phyloP scores from a whole-genome alignment of 2,797 vertebrate species.

The Helarctos malayanus region DNA sequence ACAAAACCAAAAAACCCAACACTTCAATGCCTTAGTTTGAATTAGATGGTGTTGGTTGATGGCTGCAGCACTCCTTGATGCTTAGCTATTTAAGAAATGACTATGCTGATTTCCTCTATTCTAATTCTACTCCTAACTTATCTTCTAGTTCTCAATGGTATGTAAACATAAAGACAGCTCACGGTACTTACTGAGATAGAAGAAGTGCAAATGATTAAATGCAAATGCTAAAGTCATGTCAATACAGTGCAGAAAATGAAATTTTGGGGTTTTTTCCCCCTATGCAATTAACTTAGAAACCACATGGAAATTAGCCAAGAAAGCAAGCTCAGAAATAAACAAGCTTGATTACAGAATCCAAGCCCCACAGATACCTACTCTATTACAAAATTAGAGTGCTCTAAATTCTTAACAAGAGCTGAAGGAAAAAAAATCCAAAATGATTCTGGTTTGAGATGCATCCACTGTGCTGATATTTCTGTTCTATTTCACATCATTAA shows the following conservation, averaged over 20 bases:
- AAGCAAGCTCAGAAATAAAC: slow-evolving; percentile 68
- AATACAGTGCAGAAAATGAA: slow-evolving; percentile 42
- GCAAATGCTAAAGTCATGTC: slow-evolving; percentile 61
- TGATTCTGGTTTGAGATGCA: slow-evolving; percentile 12
- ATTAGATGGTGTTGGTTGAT: slow-evolving; percentile 14
- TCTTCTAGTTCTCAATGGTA: slow-evolving; percentile 48
- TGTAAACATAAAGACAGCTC: slow-evolving; percentile 64
- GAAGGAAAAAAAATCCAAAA: not conserved
- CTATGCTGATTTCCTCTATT: slow-evolving; percentile 46
- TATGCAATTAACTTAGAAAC: slow-evolving; percentile 73
- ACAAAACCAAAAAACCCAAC: not conserved
- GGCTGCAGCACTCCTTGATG: not conserved
- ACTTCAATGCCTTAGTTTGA: not conserved
- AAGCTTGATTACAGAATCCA: slow-evolving; percentile 68
- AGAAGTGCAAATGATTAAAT: slow-evolving; percentile 67
- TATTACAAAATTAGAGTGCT: slow-evolving; percentile 48
- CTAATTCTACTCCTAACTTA: slow-evolving; percentile 47
- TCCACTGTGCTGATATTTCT: slow-evolving; percentile 27
- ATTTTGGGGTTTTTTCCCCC: not conserved
- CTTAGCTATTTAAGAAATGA: slow-evolving; percentile 50
- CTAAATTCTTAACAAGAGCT: slow-evolving; percentile 48
- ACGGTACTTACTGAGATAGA: slow-evolving; percentile 40
- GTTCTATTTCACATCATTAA: not conserved
- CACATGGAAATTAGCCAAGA: slow-evolving; percentile 69
- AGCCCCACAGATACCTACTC: slow-evolving; percentile 50